A percentile compares a stretch with the other conserved stretches of the same genome.
Evolutionary conservation across 2,113 vertebrate genomes (phyloP).

Genomic region (Lichenostomus cassidix): DNA sequence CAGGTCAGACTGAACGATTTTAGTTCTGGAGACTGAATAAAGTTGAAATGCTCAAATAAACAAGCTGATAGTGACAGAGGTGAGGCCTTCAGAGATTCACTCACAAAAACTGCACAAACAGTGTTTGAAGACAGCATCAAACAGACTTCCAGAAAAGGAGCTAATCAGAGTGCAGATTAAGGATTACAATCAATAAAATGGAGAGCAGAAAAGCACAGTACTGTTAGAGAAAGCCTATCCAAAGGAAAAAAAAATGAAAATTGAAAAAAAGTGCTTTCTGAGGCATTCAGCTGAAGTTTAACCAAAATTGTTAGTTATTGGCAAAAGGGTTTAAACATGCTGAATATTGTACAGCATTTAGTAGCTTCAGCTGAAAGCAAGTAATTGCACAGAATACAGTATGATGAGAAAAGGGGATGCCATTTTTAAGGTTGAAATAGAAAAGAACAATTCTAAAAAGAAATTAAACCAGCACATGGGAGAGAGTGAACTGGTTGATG

Average conservation of each 20-base stretch:
- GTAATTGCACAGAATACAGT: not conserved
- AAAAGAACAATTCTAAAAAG: not conserved
- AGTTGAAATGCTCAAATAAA: constrained; percentile 19
- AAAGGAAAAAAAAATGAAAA: not conserved
- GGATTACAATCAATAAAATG: not conserved
- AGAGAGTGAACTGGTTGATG: not conserved
- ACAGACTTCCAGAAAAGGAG: not conserved
- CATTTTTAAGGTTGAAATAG: not conserved
- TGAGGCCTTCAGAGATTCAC: not conserved
- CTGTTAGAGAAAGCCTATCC: not conserved
- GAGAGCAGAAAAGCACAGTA: not conserved
- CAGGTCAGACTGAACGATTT: not conserved
- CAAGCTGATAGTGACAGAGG: not conserved
- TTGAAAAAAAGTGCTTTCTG: not conserved
- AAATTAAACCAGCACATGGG: not conserved
- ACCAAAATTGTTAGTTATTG: not conserved
- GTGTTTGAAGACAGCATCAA: constrained; percentile 15
- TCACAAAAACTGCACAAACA: not conserved
- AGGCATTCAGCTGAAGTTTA: not conserved
- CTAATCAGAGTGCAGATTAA: not conserved
- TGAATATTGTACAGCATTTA: not conserved
- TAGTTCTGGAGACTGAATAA: not conserved
- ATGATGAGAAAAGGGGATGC: not conserved
- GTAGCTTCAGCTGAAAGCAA: not conserved
- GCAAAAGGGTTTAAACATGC: not conserved